Base-by-base conservation (phyloP, 30 jellyfish, hydroid and myxozoan genomes). In the Chrysaora quinquecirrha region DNA sequence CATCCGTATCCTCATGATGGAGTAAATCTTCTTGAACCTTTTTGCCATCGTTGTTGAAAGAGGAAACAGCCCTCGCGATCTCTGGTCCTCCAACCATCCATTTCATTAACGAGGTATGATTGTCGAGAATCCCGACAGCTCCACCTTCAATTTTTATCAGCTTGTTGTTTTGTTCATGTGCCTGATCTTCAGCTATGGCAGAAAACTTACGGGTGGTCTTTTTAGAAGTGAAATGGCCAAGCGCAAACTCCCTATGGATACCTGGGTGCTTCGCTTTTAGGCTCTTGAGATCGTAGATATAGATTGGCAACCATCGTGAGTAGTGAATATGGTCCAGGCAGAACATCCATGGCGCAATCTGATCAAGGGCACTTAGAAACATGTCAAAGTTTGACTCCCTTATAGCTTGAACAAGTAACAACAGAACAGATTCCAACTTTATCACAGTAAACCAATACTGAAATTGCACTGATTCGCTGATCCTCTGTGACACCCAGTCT, bases 1-100 rank as follows among this genome's bases (percentile, higher is more conserved):
- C 18, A 28, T 30, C 19, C 18, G 86, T 18, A 47, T 86, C 83
- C 43, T 86, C 87, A 22, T 86, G 91, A 22, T 86, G 91, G 0
- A 30, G 79, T 1, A n/a, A 47, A 73, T 47, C 71, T 48, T 21
- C 73, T 34, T 73, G 23, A 20, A 64, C 22, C 85, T 47, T 28
- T 48, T 49, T 47, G 47, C 24, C 72, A 43, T 27, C 24, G n/a
- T n/a, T n/a, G n/a, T n/a, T n/a, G n/a, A n/a, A n/a, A n/a, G n/a
- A n/a, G n/a, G n/a, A n/a, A n/a, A n/a, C n/a, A n/a, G n/a, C n/a
- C n/a, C n/a, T n/a, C n/a, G n/a, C 22, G 48, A 47, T 24, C 23
- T 2, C 48, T 49, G 30, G 16, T 43, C 85, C 48, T 22, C 56
- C 35, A 24, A 16, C 30, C 19, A 19, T 76, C 85, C 21, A 50